Percentiles rank a stretch among this genome's conserved stretches.
Evolutionary conservation across 2,797 vertebrate species (phyloP).

Genomic region (Acestrorhynchus altus): DNA sequence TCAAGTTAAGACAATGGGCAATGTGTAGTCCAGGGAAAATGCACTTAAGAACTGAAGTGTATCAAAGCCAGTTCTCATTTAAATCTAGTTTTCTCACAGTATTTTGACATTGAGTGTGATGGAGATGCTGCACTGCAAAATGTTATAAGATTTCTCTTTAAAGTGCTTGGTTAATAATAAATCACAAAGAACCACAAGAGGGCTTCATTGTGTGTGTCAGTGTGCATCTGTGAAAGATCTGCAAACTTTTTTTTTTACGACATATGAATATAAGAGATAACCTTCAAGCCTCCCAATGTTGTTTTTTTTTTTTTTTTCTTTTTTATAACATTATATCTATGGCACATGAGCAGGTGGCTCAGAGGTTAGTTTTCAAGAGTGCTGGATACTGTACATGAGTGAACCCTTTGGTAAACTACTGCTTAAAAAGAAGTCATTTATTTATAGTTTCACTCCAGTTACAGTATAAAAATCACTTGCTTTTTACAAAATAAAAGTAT

Average conservation of each 20-base stretch:
- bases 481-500: background rate
- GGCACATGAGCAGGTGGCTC: background rate
- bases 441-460: background rate
- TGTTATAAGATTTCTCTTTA: constrained; percentile 45
- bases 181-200: constrained; percentile 37
- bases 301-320: background rate
- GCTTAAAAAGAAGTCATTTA: too few relatives aligned
- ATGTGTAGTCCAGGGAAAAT: background rate
- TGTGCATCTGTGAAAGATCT: constrained; percentile 22
- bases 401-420: background rate
- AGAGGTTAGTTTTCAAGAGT: too few relatives aligned
- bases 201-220: constrained; percentile 50
- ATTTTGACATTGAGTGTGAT: constrained; percentile 53
- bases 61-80: constrained; percentile 1
- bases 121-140: constrained; percentile 54
- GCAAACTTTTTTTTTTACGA: constrained; percentile 1
- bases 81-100: background rate
- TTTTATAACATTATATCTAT: background rate
- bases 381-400: background rate
- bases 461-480: background rate
- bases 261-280: background rate
- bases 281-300: background rate
- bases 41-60: background rate
- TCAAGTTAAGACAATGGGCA: background rate
- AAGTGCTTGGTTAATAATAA: constrained; percentile 68